Evolutionary conservation across 1,140 invertebrate genomes (phyloP).

Genomic region (Caenorhabditis briggsae): DNA sequence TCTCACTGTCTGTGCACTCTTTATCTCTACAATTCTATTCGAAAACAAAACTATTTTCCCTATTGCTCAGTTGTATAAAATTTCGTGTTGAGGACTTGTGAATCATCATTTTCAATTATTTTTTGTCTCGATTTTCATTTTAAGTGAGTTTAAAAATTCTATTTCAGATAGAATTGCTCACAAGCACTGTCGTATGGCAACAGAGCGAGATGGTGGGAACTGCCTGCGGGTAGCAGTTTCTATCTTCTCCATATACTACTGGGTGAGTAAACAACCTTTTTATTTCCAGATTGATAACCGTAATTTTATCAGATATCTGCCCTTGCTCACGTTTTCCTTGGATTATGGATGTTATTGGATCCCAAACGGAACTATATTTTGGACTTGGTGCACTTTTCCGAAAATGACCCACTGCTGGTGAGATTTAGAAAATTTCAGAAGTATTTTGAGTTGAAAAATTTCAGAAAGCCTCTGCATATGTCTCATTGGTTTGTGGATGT

Average conservation of each 20-base stretch:
- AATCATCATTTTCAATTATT: too few species aligned
- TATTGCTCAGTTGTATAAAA: background rate
- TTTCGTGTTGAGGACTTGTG: background rate
- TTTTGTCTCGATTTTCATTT: background rate
- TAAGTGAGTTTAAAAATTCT: background rate
- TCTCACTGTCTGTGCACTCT: background rate
- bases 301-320: slow-evolving; percentile 53
- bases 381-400: slow-evolving; percentile 67
- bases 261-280: slow-evolving; percentile 8
- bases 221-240: slow-evolving; percentile 27
- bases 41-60: background rate
- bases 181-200: slow-evolving; percentile 13
- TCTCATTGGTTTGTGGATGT: slow-evolving; percentile 59
- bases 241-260: slow-evolving; percentile 54
- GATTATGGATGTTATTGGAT: slow-evolving; percentile 67
- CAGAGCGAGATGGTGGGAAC: slow-evolving; percentile 35
- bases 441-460: slow-evolving; percentile 11
- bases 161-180: background rate
- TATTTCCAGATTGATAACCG: background rate
- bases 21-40: background rate
- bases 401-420: slow-evolving; percentile 67
- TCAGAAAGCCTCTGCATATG: slow-evolving; percentile 66
- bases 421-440: background rate
- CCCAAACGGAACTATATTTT: slow-evolving; percentile 66
- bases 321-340: slow-evolving; percentile 63